These are phyloP conservation scores for Gorsachius goisagi DNA, from an alignment of 2,113 vertebrate species.

Conservation along the genomic window DNA sequence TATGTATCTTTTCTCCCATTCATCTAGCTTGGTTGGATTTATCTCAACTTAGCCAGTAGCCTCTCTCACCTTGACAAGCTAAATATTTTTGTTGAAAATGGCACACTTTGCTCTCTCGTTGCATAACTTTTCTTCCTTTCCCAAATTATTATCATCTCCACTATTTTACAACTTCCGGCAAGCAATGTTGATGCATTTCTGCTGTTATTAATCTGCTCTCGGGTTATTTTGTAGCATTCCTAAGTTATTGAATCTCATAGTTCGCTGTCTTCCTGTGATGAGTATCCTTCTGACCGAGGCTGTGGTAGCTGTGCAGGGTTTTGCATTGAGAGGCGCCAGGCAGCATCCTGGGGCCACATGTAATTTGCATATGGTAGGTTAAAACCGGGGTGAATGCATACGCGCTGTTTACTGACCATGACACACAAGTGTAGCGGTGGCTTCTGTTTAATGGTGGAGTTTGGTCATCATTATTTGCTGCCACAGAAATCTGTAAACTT, in stretches of 20 bases:
- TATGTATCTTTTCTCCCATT: neutral
- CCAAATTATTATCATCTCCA: neutral
- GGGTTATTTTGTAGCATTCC: neutral
- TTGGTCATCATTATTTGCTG: neutral
- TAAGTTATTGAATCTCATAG: neutral
- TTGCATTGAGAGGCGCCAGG: neutral
- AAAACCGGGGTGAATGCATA: fast-evolving
- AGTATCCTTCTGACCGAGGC: neutral
- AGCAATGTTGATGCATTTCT: neutral
- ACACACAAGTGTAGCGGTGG: neutral
- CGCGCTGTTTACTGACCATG: neutral
- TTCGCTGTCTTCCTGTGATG: neutral
- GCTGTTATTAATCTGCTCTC: neutral
- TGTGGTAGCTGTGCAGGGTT: neutral
- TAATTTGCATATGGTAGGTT: neutral
- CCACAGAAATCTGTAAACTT: neutral
- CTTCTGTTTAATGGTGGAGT: neutral
- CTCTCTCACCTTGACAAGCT: neutral
- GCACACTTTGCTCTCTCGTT: neutral
- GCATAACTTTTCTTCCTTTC: neutral
- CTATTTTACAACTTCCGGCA: neutral
- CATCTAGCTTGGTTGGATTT: neutral
- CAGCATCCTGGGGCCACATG: neutral
- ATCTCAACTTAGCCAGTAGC: neutral
- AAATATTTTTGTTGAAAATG: neutral